Evolutionary conservation across 2,797 vertebrate species (phyloP).

Genomic region (Sebastiscus albofasciatus): DNA sequence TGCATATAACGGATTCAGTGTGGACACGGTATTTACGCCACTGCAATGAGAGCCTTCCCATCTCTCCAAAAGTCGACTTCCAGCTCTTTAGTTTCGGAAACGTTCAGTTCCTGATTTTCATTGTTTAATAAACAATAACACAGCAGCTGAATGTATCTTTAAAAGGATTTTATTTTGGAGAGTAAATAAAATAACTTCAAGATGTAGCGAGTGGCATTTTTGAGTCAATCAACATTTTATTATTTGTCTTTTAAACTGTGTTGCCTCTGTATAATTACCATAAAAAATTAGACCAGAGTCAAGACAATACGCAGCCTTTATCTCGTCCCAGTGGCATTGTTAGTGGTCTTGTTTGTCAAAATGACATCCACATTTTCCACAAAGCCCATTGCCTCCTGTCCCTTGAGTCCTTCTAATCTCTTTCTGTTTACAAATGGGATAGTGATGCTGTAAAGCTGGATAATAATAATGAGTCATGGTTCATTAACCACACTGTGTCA

Average conservation of each 20-base stretch:
- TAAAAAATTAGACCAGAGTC: neutral
- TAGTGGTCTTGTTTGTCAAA: slow-evolving; percentile 16
- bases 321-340: slow-evolving; percentile 15
- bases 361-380: slow-evolving; percentile 21
- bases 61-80: too few relatives aligned
- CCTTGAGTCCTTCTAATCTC: slow-evolving; percentile 27
- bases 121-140: neutral
- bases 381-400: slow-evolving; percentile 19
- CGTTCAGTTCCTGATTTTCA: neutral
- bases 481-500: neutral
- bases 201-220: neutral
- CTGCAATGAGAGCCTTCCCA: too few relatives aligned
- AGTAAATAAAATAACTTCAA: neutral
- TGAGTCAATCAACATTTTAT: neutral
- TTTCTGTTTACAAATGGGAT: slow-evolving; percentile 19
- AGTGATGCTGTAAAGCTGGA: slow-evolving; percentile 10
- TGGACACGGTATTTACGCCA: too few relatives aligned
- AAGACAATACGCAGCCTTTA: neutral
- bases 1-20: too few relatives aligned
- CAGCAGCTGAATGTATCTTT: neutral
- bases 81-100: too few relatives aligned
- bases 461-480: slow-evolving; percentile 22
- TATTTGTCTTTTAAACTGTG: neutral
- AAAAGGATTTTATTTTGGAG: neutral
- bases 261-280: neutral